phyloP scores from a whole-genome alignment of 2,113 vertebrate genomes.

The Parotia lawesii region DNA sequence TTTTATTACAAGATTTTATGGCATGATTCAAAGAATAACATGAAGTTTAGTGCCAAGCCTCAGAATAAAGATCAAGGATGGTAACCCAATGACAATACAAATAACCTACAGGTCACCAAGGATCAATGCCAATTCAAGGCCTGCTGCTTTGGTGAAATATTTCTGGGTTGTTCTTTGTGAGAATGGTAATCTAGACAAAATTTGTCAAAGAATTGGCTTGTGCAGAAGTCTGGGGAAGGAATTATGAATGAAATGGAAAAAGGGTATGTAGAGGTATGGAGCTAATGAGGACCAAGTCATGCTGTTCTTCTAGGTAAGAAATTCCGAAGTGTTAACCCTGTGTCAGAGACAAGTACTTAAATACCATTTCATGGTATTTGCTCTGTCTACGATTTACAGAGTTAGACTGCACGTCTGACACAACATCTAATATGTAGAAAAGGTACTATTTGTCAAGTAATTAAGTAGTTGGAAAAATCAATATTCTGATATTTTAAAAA shows the following conservation, averaged over 20 bases:
- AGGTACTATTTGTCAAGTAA: not conserved
- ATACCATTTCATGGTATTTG: not conserved
- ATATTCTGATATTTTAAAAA: not conserved
- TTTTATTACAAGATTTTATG: not conserved
- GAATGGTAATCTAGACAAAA: not conserved
- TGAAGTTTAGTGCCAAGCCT: not conserved
- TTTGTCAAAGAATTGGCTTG: not conserved
- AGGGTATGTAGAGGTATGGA: rapidly evolving
- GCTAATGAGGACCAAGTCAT: not conserved
- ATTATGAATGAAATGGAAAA: not conserved
- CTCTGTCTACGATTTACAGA: not conserved
- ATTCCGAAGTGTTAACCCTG: not conserved
- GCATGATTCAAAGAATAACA: not conserved
- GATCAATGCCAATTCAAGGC: not conserved
- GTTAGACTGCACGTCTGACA: not conserved
- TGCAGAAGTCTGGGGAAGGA: not conserved
- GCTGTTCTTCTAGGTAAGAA: not conserved
- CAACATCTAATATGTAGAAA: not conserved
- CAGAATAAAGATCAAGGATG: not conserved
- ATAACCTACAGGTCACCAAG: not conserved
- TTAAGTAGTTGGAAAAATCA: not conserved
- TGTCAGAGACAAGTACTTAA: not conserved
- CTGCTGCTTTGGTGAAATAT: not conserved
- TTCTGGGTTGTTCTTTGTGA: not conserved
- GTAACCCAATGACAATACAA: not conserved